Evolutionary conservation across 2,797 vertebrate genomes (phyloP).

Genomic region (Rhabdophis nuchalis): DNA sequence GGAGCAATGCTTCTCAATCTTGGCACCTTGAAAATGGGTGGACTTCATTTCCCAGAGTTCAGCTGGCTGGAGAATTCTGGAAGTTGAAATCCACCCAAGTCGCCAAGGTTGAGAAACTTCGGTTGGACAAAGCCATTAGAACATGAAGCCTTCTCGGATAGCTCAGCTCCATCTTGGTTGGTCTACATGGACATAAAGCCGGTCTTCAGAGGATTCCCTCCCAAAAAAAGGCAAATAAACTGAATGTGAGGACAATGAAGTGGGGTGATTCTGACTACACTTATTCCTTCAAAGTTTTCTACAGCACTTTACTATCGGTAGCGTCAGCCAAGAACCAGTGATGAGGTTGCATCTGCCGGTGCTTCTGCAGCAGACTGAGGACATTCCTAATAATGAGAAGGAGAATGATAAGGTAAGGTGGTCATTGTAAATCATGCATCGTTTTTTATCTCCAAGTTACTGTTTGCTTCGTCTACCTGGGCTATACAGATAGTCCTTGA

Average conservation of each 20-base stretch:
- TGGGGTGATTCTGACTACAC: not conserved
- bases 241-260: not conserved
- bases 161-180: not conserved
- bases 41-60: not conserved
- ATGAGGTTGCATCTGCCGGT: slow-evolving; percentile 81
- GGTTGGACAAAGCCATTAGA: not conserved
- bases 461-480: too few relatives aligned
- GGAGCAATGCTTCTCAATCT: not conserved
- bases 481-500: not conserved
- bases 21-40: not conserved
- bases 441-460: not conserved
- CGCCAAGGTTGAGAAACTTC: not conserved
- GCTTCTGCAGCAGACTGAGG: slow-evolving; percentile 76
- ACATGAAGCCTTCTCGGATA: not conserved
- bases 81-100: not conserved
- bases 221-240: not conserved
- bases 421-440: not conserved
- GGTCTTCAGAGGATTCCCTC: not conserved
- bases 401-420: slow-evolving; percentile 79
- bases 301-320: slow-evolving; percentile 86
- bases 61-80: not conserved
- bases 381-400: slow-evolving; percentile 53
- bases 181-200: not conserved
- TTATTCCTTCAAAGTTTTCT: slow-evolving; percentile 77
- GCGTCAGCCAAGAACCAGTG: slow-evolving; percentile 81